Base-by-base conservation (phyloP, 2,888 invertebrate species). In the Scelioninae gen. 1 region DNA sequence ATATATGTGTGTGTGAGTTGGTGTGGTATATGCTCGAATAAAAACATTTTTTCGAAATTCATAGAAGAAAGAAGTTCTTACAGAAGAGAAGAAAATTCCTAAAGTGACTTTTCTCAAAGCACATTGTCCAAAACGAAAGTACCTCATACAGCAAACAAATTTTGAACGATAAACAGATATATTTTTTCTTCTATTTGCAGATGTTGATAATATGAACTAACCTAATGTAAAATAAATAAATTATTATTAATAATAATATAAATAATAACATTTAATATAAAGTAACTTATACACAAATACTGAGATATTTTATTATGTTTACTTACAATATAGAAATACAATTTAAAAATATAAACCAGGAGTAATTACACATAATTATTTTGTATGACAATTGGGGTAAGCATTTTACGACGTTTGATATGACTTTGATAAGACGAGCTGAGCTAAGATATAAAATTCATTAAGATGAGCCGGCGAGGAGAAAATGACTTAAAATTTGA, bases 341-440 rank as follows among this genome's bases (percentile, higher is more conserved):
- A 5, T 34, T 34, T 34, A 8, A 8, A 34, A 34, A 8, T 34
- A 34, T 7, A 31, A 58, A 10, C 11, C 43, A 11, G 11, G 43
- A 43, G 11, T 43, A 43, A 43, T 11, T 43, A 43, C 5, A 43
- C 11, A 43, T 11, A 58, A 66, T 66, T 55, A 68, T 68, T 68
- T 68, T 68, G 45, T 68, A 43, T 68, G 45, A 55, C 10, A 68
- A 32, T 13, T 68, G 40, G n/a, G 43, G 65, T 66, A 53, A 66
- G 29, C 53, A 66, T 51, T 68, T 58, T 69, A 56, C 15, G 56
- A 58, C 23, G 38, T 69, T 69, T 69, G 56, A 69, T 71, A 58
- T 60, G 71, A 60, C 71, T 69, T 69, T 69, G 43, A 69, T 69
- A 69, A 55, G 49, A 69, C 23, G n/a, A n/a, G n/a, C n/a, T n/a